These are phyloP conservation scores for Rhipidura dahli DNA, from an alignment of 2,113 vertebrate genomes.

Conservation along the genomic window DNA sequence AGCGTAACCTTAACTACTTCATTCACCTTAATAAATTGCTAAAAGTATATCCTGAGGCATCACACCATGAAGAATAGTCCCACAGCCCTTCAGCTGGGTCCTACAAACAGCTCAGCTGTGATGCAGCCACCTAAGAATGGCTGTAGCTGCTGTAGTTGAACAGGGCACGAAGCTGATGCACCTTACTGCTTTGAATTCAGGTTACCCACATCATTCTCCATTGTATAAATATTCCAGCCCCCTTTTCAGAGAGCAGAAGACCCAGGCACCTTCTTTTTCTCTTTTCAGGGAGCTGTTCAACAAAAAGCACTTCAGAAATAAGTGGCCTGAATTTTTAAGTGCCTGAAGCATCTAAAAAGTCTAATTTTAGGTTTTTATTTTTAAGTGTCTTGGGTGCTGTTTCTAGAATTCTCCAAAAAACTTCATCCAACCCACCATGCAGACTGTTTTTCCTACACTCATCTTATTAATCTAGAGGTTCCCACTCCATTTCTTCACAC, in stretches of 20 bases:
- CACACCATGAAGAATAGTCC: neutral
- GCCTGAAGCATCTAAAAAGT: neutral
- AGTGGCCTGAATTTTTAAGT: conserved; percentile 30
- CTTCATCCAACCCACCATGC: conserved; percentile 37
- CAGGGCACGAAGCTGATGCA: neutral
- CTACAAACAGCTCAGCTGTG: neutral
- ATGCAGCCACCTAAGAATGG: neutral
- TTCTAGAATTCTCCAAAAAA: conserved; percentile 32
- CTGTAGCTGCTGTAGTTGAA: neutral
- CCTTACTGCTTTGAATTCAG: neutral
- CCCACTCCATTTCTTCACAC: conserved; percentile 59
- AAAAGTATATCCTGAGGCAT: neutral
- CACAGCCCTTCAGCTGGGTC: neutral
- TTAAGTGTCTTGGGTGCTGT: conserved; percentile 5
- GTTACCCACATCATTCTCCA: neutral
- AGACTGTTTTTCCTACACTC: conserved; percentile 58
- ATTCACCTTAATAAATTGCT: neutral
- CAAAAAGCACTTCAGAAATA: conserved; percentile 32
- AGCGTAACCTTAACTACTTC: neutral
- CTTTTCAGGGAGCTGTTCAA: neutral
- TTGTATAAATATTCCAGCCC: neutral
- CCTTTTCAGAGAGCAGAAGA: neutral
- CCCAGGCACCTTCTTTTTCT: neutral
- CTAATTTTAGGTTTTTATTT: conserved; percentile 34
- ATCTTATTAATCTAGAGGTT: conserved; percentile 45